phyloP scores from a whole-genome alignment of 2,888 invertebrate species.

The Panopea generosa region DNA sequence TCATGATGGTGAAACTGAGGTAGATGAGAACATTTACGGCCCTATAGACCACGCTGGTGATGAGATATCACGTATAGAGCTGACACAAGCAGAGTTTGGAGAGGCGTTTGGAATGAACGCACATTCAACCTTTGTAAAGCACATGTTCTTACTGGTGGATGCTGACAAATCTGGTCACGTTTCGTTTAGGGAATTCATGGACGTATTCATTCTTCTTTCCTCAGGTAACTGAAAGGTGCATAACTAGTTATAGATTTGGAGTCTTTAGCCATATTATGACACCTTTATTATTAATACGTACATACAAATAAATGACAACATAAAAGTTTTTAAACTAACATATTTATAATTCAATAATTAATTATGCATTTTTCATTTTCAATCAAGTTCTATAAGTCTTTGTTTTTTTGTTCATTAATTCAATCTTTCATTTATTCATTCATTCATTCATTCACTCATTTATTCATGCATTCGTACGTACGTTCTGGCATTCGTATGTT shows the following conservation, averaged over 20 bases:
- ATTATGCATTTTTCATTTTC: too few relatives aligned
- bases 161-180: conserved; percentile 88
- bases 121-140: conserved; percentile 87
- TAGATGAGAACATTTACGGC: conserved; percentile 52
- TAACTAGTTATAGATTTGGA: background rate
- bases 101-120: conserved; percentile 88
- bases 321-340: too few relatives aligned
- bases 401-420: too few relatives aligned
- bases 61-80: conserved; percentile 69
- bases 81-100: conserved; percentile 87
- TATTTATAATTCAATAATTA: too few relatives aligned
- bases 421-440: too few relatives aligned
- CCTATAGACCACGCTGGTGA: conserved; percentile 19
- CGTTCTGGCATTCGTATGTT: too few relatives aligned
- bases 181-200: conserved; percentile 88
- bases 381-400: too few relatives aligned
- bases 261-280: background rate
- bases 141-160: conserved; percentile 88
- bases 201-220: conserved; percentile 88
- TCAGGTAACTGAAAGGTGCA: conserved; percentile 83
- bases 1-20: conserved; percentile 35
- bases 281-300: background rate
- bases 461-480: too few relatives aligned
- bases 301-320: background rate
- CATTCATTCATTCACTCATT: too few relatives aligned